These are phyloP conservation scores for Psittacula derbiana DNA, from an alignment of 2,797 vertebrate species.

Conservation along the genomic window DNA sequence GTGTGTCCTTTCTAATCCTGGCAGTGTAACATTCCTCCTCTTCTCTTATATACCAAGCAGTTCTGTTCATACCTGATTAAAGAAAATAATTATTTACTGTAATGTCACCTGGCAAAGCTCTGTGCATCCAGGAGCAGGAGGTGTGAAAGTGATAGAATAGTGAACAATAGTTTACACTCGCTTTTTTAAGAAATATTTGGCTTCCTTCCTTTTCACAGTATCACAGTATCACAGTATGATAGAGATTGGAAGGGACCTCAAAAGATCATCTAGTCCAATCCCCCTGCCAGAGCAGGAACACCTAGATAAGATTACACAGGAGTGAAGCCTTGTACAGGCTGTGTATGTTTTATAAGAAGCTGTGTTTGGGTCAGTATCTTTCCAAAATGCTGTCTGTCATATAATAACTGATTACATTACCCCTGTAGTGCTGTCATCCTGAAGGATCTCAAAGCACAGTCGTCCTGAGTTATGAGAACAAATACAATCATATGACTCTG, in stretches of 20 bases:
- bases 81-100: not conserved
- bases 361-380: not conserved
- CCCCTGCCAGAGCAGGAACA: too few species aligned
- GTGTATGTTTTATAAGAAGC: not conserved
- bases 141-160: not conserved
- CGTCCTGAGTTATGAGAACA: not conserved
- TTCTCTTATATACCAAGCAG: not conserved
- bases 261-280: too few species aligned
- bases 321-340: not conserved
- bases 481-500: not conserved
- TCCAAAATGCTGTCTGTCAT: not conserved
- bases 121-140: not conserved
- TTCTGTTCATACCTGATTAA: not conserved
- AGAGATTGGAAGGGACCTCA: too few species aligned
- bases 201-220: not conserved
- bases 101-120: not conserved
- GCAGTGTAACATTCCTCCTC: not conserved
- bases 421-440: not conserved
- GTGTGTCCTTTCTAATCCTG: not conserved
- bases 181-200: not conserved
- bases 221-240: too few species aligned
- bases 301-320: too few species aligned
- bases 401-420: not conserved
- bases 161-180: not conserved
- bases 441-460: not conserved